Evolutionary conservation across 2,888 invertebrate genomes (phyloP).

Genomic region (Cataglyphis cursor): DNA sequence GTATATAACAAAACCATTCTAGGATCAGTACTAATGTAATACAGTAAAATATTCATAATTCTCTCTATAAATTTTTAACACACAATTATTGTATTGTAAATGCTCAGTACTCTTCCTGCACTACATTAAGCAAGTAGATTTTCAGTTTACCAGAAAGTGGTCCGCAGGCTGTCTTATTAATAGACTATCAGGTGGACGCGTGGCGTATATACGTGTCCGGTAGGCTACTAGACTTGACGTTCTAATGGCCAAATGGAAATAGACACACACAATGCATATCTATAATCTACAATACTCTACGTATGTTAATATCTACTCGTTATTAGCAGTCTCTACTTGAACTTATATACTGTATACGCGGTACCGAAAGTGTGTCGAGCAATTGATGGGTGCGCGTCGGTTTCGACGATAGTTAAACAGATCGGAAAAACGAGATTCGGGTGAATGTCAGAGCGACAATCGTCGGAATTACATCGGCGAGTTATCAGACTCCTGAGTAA

Average conservation of each 20-base stretch:
- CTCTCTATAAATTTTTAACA: not conserved
- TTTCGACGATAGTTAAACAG: constrained; percentile 16
- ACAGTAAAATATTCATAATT: constrained; percentile 1
- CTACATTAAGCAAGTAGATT: constrained; percentile 37
- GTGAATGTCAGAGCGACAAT: constrained; percentile 16
- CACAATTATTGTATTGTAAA: not conserved
- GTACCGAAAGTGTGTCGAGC: constrained; percentile 20
- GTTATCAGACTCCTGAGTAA: not conserved
- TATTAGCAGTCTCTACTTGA: constrained; percentile 32
- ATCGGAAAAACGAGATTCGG: constrained; percentile 33
- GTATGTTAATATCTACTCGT: constrained; percentile 29
- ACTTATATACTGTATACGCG: not conserved
- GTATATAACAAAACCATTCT: constrained; percentile 6
- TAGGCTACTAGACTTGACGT: constrained; percentile 13
- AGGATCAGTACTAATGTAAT: not conserved
- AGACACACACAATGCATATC: constrained; percentile 48
- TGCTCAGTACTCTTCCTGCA: not conserved
- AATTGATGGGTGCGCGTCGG: constrained; percentile 10
- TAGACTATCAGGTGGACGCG: constrained; percentile 40
- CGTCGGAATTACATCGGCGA: constrained; percentile 4
- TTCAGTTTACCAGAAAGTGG: constrained; percentile 49
- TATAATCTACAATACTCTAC: constrained; percentile 35
- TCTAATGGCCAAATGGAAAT: constrained; percentile 37
- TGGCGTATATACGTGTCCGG: constrained; percentile 25
- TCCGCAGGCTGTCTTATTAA: constrained; percentile 42